Percentiles rank a stretch among this genome's conserved stretches.
Evolutionary conservation across 2,797 vertebrate genomes (phyloP).

Genomic region (Pantherophis alleghaniensis): DNA sequence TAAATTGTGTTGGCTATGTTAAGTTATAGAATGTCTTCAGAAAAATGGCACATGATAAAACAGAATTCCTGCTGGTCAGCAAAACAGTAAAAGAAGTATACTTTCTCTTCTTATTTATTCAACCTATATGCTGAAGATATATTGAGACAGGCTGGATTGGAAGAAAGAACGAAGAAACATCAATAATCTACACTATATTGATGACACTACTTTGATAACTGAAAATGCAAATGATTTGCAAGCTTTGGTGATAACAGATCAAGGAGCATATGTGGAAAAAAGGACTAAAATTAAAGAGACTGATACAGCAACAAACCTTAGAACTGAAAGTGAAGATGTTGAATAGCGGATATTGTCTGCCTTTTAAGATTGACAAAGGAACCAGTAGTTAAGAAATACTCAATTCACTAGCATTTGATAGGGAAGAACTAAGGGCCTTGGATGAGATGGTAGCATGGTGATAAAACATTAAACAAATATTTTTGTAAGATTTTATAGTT

Average conservation of each 20-base stretch:
- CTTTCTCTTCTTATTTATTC: neutral
- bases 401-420: neutral
- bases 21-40: neutral
- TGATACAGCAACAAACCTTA: neutral
- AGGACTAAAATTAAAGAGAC: neutral
- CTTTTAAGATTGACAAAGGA: neutral
- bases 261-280: neutral
- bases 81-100: neutral
- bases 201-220: neutral
- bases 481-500: slow-evolving; percentile 43
- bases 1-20: neutral
- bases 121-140: neutral
- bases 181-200: neutral
- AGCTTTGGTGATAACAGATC: neutral
- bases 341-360: neutral
- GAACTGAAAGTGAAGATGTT: neutral
- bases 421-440: neutral
- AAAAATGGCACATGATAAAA: neutral
- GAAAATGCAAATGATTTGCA: neutral
- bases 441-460: slow-evolving; percentile 17
- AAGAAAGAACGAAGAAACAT: neutral
- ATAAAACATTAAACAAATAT: slow-evolving; percentile 39
- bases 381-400: neutral
- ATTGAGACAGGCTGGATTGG: neutral
- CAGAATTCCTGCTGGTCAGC: neutral